Evolutionary conservation across 2,113 vertebrate species (phyloP).

Genomic region (Seriola quinqueradiata): DNA sequence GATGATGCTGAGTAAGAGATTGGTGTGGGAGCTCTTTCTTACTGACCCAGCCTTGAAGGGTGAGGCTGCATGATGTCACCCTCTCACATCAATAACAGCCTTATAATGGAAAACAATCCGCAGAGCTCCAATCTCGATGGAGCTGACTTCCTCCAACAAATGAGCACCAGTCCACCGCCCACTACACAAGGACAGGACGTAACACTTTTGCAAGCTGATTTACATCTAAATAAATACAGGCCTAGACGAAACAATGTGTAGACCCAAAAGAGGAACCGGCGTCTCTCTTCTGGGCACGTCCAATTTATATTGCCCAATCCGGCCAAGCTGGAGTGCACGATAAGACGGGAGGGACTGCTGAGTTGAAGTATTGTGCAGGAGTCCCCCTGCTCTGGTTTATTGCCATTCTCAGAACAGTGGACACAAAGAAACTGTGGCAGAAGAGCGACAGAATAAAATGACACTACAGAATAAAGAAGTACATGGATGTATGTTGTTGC

Average conservation of each 20-base stretch:
- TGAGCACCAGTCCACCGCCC: slow-evolving; percentile 74
- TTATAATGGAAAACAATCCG: slow-evolving; percentile 84
- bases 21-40: slow-evolving; percentile 69
- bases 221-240: slow-evolving; percentile 94
- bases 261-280: slow-evolving; percentile 85
- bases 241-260: slow-evolving; percentile 91
- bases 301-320: slow-evolving; percentile 85
- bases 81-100: slow-evolving; percentile 70
- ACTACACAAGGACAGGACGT: slow-evolving; percentile 91
- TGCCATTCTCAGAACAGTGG: slow-evolving; percentile 34
- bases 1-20: slow-evolving; percentile 64
- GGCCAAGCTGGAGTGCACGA: slow-evolving; percentile 81
- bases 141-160: slow-evolving; percentile 87
- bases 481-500: no score
- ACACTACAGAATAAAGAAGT: neutral
- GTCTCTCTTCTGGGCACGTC: slow-evolving; percentile 84
- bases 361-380: slow-evolving; percentile 65
- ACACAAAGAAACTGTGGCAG: slow-evolving; percentile 41
- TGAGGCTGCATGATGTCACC: slow-evolving; percentile 82
- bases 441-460: slow-evolving; percentile 30
- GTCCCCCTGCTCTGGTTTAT: slow-evolving; percentile 43
- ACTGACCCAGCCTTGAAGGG: slow-evolving; percentile 60
- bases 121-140: slow-evolving; percentile 83
- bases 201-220: slow-evolving; percentile 92
- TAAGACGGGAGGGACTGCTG: slow-evolving; percentile 78